A percentile compares a stretch with the other conserved stretches of the same genome.
phyloP scores from a whole-genome alignment of 1,140 invertebrate species.

The Propsilocerus akamusi region DNA sequence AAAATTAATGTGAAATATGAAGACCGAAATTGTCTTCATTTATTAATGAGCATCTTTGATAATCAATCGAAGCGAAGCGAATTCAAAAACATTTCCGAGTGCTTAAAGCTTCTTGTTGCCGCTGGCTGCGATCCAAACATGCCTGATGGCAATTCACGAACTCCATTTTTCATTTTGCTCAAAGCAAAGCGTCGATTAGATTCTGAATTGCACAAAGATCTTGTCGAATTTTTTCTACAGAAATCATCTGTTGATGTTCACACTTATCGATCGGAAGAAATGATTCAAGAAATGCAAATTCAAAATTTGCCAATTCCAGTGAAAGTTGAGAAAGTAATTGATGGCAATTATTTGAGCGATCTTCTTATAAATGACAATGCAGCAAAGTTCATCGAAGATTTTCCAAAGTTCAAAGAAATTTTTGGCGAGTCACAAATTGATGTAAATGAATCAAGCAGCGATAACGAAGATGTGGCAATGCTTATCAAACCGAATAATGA shows the following conservation, averaged over 20 bases:
- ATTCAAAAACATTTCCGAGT: constrained; percentile 21
- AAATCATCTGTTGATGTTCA: constrained; percentile 32
- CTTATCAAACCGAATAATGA: too few species aligned
- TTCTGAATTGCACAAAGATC: constrained; percentile 22
- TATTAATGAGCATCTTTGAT: too few species aligned
- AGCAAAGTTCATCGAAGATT: too few species aligned
- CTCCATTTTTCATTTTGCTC: constrained; percentile 39
- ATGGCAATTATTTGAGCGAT: too few species aligned
- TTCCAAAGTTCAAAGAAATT: too few species aligned
- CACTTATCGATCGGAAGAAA: constrained; percentile 31
- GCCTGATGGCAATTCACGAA: constrained; percentile 37
- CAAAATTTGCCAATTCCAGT: too few species aligned
- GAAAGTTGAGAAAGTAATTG: too few species aligned
- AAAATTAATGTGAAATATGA: constrained; percentile 35
- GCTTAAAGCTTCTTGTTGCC: constrained; percentile 32
- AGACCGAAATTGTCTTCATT: constrained; percentile 28
- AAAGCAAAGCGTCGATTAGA: constrained; percentile 29
- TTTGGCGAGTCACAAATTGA: too few species aligned
- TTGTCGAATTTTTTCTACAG: constrained; percentile 28
- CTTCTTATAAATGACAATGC: too few species aligned
- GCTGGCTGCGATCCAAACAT: constrained; percentile 40
- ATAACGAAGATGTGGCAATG: too few species aligned
- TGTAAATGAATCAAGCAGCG: too few species aligned
- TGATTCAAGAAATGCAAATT: constrained; percentile 34
- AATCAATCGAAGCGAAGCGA: too few species aligned